Evolutionary conservation across 2,113 vertebrate genomes (phyloP).

Genomic region (Elephantulus edwardii): DNA sequence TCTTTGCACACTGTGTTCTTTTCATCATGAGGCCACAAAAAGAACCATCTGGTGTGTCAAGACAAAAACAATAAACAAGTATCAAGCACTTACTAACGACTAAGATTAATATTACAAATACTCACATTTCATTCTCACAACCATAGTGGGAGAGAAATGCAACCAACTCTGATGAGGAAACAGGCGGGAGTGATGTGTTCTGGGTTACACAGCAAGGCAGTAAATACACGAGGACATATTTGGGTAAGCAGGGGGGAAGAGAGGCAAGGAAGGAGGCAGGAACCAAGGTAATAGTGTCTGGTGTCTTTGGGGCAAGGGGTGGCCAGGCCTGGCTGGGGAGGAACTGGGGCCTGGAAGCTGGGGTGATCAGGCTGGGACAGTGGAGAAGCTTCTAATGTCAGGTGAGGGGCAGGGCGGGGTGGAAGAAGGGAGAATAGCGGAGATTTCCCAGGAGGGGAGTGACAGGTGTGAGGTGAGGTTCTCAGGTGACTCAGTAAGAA

Average conservation of each 20-base stretch:
- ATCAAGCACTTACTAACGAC: neutral
- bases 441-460: neutral
- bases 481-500: conserved; percentile 42
- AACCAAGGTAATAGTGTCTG: neutral
- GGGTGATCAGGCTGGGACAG: neutral
- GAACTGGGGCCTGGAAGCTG: neutral
- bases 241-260: neutral
- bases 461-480: conserved; percentile 30
- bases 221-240: neutral
- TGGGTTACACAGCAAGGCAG: neutral
- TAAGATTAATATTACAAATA: neutral
- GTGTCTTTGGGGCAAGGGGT: conserved; percentile 47
- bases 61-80: neutral
- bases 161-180: neutral
- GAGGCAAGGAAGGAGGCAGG: neutral
- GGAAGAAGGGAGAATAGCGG: neutral
- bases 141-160: neutral
- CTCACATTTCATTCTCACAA: neutral
- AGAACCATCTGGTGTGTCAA: neutral
- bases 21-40: neutral
- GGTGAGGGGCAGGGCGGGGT: neutral
- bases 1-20: neutral
- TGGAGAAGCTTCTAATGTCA: neutral
- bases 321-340: neutral
- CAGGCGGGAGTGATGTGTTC: neutral